phyloP scores from a whole-genome alignment of 1,140 invertebrate genomes.

The Polypedilum vanderplanki region DNA sequence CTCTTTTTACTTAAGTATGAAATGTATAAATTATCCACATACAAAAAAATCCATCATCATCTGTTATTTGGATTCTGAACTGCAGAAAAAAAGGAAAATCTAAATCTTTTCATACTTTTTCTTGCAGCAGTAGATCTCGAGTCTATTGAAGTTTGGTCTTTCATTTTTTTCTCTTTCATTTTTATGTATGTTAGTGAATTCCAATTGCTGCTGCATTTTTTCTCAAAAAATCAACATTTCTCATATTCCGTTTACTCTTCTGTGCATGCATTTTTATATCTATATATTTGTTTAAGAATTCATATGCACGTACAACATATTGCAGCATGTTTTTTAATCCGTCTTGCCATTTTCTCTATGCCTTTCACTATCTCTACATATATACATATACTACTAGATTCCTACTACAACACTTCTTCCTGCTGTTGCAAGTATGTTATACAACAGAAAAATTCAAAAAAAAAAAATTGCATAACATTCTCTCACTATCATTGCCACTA shows the following conservation, averaged over 20 bases:
- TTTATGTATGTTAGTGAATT: not conserved
- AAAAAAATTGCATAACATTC: not conserved
- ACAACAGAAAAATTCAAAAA: not conserved
- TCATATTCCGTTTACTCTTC: not conserved
- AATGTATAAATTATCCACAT: too few relatives aligned
- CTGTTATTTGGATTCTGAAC: too few relatives aligned
- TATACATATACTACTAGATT: not conserved
- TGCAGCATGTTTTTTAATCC: not conserved
- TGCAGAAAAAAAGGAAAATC: too few relatives aligned
- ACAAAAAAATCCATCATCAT: too few relatives aligned
- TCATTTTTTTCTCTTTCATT: not conserved
- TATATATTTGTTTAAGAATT: conserved; percentile 8
- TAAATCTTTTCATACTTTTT: too few relatives aligned
- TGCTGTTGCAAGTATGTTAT: not conserved
- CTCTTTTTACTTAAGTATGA: too few relatives aligned
- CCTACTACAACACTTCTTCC: not conserved
- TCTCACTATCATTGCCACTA: not conserved
- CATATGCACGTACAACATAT: conserved; percentile 12
- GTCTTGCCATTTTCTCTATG: not conserved
- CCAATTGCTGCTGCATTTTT: not conserved
- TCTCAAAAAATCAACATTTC: not conserved
- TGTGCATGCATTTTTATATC: not conserved
- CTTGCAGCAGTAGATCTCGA: not conserved
- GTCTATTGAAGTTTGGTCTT: not conserved
- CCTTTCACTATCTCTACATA: not conserved